Percentiles rank a stretch among this genome's conserved stretches.
phyloP scores from a whole-genome alignment of 2,797 vertebrate species.

The Vespertilio murinus region DNA sequence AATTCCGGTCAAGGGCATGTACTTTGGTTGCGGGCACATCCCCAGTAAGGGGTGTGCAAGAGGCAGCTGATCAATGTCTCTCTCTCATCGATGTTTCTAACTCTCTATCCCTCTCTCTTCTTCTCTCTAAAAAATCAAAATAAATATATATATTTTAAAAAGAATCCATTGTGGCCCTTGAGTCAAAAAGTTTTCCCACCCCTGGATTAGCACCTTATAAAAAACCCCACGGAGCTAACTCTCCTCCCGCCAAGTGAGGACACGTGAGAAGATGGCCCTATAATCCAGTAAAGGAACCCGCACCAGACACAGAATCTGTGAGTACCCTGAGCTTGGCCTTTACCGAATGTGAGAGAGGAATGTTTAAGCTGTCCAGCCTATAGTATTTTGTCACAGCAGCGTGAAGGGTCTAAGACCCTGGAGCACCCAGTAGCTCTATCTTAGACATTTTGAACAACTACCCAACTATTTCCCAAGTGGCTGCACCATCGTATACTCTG shows the following conservation, averaged over 20 bases:
- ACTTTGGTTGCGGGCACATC: too few relatives aligned
- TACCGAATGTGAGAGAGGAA: not conserved
- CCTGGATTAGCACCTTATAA: not conserved
- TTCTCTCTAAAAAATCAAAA: too few relatives aligned
- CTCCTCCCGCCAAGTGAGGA: not conserved
- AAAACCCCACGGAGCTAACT: not conserved
- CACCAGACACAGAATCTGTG: not conserved
- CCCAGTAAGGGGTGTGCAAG: too few relatives aligned
- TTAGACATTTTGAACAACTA: not conserved
- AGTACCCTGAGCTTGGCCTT: not conserved
- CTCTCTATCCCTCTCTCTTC: too few relatives aligned
- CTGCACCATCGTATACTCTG: not conserved
- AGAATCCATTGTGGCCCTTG: too few relatives aligned
- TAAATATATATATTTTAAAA: too few relatives aligned
- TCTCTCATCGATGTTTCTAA: too few relatives aligned
- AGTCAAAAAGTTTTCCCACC: too few relatives aligned
- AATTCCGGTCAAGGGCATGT: too few relatives aligned
- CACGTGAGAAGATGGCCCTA: not conserved
- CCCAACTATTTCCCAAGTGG: not conserved
- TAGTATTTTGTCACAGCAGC: not conserved
- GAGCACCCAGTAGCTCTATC: not conserved
- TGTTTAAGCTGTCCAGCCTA: not conserved
- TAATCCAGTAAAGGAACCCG: not conserved
- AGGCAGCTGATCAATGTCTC: too few relatives aligned
- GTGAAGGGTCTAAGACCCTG: not conserved